These are phyloP conservation scores for Pan troglodytes DNA, from an alignment of 2,113 vertebrate genomes.

Conservation along the genomic window NHGRI_mPanTro3-v2.1_pri NC_072408.2:69611501-69612000, in stretches of 20 bases:
- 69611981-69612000: neutral
- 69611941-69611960: neutral
- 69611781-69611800: neutral
- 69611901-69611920: neutral
- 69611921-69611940: neutral
- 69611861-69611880: neutral
- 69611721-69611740: constrained; percentile 10
- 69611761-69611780: neutral
- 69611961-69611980: neutral
- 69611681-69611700: constrained; percentile 9
- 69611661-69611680: neutral
- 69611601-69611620: neutral
- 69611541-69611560: constrained; percentile 50
- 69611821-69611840: neutral
- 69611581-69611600: constrained; percentile 34
- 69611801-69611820: neutral
- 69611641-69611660: constrained; percentile 27
- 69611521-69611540: constrained; percentile 9
- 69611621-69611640: neutral
- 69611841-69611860: neutral
- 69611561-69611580: constrained; percentile 36
- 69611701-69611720: constrained; percentile 55
- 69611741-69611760: constrained; percentile 25
- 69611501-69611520: constrained; percentile 21
- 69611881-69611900: neutral